Base-by-base conservation (phyloP, 2,113 vertebrate species). In the Xyrauchen texanus region DNA sequence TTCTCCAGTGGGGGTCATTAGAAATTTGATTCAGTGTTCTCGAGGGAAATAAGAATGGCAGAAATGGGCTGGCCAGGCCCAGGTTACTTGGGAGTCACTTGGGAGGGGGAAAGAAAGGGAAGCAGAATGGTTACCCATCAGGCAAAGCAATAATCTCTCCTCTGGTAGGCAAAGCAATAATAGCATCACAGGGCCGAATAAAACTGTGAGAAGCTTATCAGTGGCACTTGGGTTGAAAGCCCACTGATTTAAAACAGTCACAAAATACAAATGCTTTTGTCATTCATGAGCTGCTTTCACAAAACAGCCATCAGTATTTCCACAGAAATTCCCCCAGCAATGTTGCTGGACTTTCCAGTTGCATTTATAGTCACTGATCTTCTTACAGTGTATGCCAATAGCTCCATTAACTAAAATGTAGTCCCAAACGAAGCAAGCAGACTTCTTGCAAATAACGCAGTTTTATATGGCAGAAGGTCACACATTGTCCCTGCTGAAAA, bases 21-120 rank as follows among this genome's bases (percentile, higher is more conserved):
- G 61, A 85, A 85, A 86, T 88, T 85, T 84, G 87, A 86, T 88
- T 88, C 70, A 70, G 55, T 15, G 67, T 58, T 84, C 84, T 72
- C 78, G 1, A 62, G 86, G 81, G 84, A 82, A 84, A 79, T 73
- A 52, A 84, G 76, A 60, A 55, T 69, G 68, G 68, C 61, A 51
- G 79, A 3, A 34, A 63, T 66, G 66, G 73, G 69, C 74, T 3
- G n/a, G 78, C 49, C 67, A 15, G 66, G 34, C 61, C 67, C 51
- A 60, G 70, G 77, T 80, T 86, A 79, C 68, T n/a, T n/a, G n/a
- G 15, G 55, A 61, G 73, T 57, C 68, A 81, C 47, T 68, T 55
- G 62, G 74, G 62, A 76, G 13, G 4, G 8, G 11, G 13, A 62
- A 47, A 70, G 21, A 46, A 44, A 72, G 66, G 76, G 52, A 68